Conservation (phyloP, 2,888 invertebrate genomes). For the Molorchus minor region DNA sequence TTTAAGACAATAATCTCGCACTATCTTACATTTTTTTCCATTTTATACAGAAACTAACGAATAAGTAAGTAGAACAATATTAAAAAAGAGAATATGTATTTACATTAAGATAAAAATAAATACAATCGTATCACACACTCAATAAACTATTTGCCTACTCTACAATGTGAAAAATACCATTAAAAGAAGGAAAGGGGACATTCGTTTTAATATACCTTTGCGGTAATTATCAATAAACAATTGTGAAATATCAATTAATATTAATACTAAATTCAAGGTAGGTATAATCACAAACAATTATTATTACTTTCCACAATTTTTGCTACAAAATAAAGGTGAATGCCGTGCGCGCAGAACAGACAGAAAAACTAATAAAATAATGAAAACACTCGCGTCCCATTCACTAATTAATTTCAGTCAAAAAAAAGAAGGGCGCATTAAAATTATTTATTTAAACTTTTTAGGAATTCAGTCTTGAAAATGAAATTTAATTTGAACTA, state of each 20-base stretch:
- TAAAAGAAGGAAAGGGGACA: background rate
- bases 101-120: conserved; percentile 42
- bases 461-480: conserved; percentile 46
- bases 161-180: background rate
- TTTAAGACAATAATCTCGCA: conserved; percentile 25
- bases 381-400: too few species aligned
- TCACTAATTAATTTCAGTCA: conserved; percentile 1
- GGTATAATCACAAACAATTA: too few species aligned
- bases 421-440: background rate
- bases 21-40: conserved; percentile 35
- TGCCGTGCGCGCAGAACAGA: too few species aligned
- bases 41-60: conserved; percentile 37
- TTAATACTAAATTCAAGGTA: too few species aligned
- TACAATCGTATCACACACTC: conserved; percentile 42
- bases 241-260: too few species aligned
- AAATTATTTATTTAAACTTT: conserved; percentile 12
- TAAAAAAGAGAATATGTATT: conserved; percentile 34
- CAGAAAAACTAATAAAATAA: too few species aligned
- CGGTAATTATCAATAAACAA: too few species aligned
- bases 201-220: background rate
- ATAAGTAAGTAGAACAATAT: too few species aligned
- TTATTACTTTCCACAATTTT: too few species aligned
- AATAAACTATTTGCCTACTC: too few species aligned
- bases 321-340: too few species aligned
- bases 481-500: conserved; percentile 34